A percentile compares a stretch with the other conserved stretches of the same genome.
phyloP scores from a whole-genome alignment of 2,113 vertebrate species.

The Myocastor coypus region DNA sequence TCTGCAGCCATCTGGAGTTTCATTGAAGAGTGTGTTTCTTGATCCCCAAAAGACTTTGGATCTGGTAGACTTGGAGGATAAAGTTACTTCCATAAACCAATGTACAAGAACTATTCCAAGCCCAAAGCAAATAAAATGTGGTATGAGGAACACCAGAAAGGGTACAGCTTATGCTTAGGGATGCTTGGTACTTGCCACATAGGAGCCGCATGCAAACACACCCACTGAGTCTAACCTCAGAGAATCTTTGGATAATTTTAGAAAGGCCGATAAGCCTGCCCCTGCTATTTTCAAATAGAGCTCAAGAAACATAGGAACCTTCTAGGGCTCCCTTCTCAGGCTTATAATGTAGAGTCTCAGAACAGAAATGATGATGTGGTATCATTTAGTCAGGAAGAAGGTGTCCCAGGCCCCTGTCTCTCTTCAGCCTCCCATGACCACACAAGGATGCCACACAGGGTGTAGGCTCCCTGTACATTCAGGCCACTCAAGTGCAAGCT shows the following conservation, averaged over 20 bases:
- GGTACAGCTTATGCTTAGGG: not conserved
- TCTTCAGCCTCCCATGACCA: not conserved
- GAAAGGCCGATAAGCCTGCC: not conserved
- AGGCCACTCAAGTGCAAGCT: too few relatives aligned
- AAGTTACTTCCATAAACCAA: slow-evolving; percentile 29
- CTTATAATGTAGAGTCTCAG: not conserved
- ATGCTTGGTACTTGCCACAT: not conserved
- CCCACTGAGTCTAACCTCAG: not conserved
- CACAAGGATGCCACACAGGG: not conserved
- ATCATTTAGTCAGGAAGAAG: not conserved
- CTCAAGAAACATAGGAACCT: not conserved
- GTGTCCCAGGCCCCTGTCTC: not conserved
- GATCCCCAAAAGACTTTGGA: not conserved
- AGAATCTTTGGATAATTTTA: not conserved
- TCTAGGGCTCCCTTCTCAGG: not conserved
- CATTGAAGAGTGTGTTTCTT: not conserved
- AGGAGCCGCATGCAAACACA: not conserved
- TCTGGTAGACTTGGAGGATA: not conserved
- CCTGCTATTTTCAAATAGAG: not conserved
- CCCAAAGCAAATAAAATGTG: not conserved
- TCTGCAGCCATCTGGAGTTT: not conserved
- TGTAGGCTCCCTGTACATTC: not conserved
- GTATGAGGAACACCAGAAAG: not conserved
- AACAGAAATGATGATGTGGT: not conserved
- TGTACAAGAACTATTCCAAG: not conserved